A percentile compares a stretch with the other conserved stretches of the same genome.
Evolutionary conservation across 2,113 vertebrate species (phyloP).

Genomic region (Vicugna pacos): DNA sequence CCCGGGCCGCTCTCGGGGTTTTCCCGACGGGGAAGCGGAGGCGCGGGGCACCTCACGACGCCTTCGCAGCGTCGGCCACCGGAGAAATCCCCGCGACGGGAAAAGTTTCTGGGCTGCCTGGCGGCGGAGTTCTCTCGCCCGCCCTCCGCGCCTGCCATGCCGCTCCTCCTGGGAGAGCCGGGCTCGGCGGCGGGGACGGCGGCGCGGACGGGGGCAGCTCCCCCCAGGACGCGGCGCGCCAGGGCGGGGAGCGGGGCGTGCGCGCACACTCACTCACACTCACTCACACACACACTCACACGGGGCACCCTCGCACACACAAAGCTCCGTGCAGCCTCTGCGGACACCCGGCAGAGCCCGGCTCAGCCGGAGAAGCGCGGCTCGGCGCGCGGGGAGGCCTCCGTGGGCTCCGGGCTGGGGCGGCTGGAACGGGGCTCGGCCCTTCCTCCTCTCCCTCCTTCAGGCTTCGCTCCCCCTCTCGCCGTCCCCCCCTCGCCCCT

Average conservation of each 20-base stretch:
- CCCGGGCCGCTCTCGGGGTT: background rate
- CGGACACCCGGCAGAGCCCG: constrained; percentile 22
- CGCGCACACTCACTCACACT: constrained; percentile 9
- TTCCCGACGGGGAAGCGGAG: constrained; percentile 67
- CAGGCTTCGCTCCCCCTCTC: background rate
- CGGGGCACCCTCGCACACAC: constrained; percentile 19
- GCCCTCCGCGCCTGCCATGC: constrained; percentile 4
- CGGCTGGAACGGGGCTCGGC: constrained; percentile 41
- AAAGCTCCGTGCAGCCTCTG: constrained; percentile 53
- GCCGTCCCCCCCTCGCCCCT: background rate
- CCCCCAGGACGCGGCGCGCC: background rate
- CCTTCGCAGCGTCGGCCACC: background rate
- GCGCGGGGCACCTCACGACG: background rate
- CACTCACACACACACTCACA: background rate
- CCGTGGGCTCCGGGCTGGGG: constrained; percentile 45
- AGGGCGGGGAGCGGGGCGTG: background rate
- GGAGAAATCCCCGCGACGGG: background rate
- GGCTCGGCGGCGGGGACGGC: background rate
- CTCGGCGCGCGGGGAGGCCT: constrained; percentile 64
- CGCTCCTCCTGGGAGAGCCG: background rate
- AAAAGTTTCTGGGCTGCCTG: constrained; percentile 75
- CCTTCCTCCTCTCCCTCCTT: constrained; percentile 24
- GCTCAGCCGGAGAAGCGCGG: constrained; percentile 49
- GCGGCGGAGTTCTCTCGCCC: constrained; percentile 61
- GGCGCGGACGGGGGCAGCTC: background rate